Evolutionary conservation across 2,797 vertebrate genomes (phyloP), one percentile per base, ranked within the genome.

Genomic region (Argentina silus): DNA sequence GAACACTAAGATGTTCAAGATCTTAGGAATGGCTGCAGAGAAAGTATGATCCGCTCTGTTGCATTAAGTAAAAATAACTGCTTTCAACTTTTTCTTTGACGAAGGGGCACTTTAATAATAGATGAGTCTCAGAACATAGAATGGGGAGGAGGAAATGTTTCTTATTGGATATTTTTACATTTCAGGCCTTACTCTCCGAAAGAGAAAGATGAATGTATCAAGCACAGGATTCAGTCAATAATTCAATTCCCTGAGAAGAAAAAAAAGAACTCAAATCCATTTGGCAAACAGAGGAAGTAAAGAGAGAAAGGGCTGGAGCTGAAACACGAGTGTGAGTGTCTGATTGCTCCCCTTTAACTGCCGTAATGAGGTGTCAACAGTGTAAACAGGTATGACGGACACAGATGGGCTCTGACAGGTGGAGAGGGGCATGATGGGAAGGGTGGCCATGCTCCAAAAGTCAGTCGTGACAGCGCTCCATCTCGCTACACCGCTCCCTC

Each of bases 331-430:
- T 3, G 36, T 4, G 23, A 60, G 65, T 50, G 23, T 75, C 67
- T 73, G 70, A 71, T 69, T 70, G 57, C 68, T 19, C 19, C 14
- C 60, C 51, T 57, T 65, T 66, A 45, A n/a, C 23, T 66, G 69
- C 59, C 44, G 53, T 86, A 83, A 85, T 85, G 81, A 76, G 74
- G 79, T 84, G 81, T 85, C 80, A 81, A 68, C 70, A 78, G 79
- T 75, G 72, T 88, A 85, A 86, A 88, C 87, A 86, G 82, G 79
- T 85, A 88, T 85, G 85, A 86, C 81, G 70, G 83, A 86, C 77
- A 67, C 48, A 81, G 83, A 86, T 87, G 80, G 67, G 70, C 79
- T 72, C 77, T 83, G 87, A 87, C 85, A 86, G 83, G 62, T 73
- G 42, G 67, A 60, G 42, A 72, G 51, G 53, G 17, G 50, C 36